phyloP scores from a whole-genome alignment of 2,113 vertebrate species.

The Laticauda laticaudata region DNA sequence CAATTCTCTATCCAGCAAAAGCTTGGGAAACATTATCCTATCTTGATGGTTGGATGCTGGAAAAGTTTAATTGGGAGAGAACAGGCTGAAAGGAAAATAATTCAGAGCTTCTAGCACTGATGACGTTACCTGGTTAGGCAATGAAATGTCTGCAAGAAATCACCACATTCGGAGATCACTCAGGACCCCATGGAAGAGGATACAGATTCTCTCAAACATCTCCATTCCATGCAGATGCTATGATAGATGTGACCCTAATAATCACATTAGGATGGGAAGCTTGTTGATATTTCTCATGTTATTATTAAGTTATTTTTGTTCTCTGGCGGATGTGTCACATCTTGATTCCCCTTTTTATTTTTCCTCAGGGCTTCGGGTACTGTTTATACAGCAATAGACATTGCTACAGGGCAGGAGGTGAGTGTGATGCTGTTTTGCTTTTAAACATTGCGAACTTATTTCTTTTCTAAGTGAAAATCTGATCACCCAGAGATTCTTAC shows the following conservation, averaged over 20 bases:
- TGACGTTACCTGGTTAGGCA: not conserved
- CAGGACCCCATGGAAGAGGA: not conserved
- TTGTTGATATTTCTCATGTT: not conserved
- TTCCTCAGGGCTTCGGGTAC: slow-evolving; percentile 90
- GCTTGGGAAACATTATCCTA: not conserved
- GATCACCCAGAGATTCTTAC: not conserved
- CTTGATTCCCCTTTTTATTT: slow-evolving; percentile 32
- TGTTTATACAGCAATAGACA: slow-evolving; percentile 97
- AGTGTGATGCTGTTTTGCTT: slow-evolving; percentile 24
- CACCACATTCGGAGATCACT: not conserved
- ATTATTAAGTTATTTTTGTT: not conserved
- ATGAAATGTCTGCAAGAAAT: not conserved
- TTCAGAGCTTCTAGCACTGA: not conserved
- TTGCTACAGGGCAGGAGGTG: slow-evolving; percentile 96
- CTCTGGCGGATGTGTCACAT: not conserved
- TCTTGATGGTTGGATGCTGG: not conserved
- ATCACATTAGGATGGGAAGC: not conserved
- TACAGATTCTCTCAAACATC: not conserved
- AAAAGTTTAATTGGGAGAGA: not conserved
- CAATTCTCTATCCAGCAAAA: not conserved
- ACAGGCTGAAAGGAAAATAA: not conserved
- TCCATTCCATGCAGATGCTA: not conserved
- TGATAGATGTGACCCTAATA: not conserved
- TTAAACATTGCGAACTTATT: not conserved
- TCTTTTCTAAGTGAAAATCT: not conserved